phyloP scores from a whole-genome alignment of 2,888 invertebrate species.

The Nomada ferruginata region DNA sequence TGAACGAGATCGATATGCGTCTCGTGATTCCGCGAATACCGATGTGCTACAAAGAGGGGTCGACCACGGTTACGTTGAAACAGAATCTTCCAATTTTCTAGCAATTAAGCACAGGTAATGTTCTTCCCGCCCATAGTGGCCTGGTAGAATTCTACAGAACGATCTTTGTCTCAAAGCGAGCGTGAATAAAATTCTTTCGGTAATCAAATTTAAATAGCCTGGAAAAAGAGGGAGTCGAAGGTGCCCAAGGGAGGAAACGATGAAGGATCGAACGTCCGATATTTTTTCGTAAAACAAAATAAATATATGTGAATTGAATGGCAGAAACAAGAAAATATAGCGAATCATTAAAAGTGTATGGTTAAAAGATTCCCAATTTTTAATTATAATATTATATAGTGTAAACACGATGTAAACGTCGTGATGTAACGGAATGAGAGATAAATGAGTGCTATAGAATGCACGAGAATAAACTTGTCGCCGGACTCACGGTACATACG shows the following conservation, averaged over 20 bases:
- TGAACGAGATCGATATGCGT: conserved; percentile 1
- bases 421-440: neutral
- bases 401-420: neutral
- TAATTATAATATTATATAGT: too few species aligned
- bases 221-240: neutral
- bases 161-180: neutral
- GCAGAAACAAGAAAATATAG: neutral
- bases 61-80: neutral
- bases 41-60: neutral
- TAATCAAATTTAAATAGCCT: conserved; percentile 18
- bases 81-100: conserved; percentile 53
- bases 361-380: neutral
- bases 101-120: conserved; percentile 55
- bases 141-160: neutral
- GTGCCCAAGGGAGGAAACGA: too few species aligned
- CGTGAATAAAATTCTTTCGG: conserved; percentile 1
- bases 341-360: neutral
- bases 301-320: neutral
- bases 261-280: too few species aligned
- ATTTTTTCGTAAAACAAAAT: neutral
- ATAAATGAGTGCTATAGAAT: neutral
- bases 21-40: neutral
- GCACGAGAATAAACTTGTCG: conserved; percentile 11
- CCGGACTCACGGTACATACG: neutral
- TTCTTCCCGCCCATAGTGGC: neutral